These are phyloP conservation scores for Nematolebias whitei DNA, from an alignment of 2,113 vertebrate genomes.

Conservation along the genomic window DNA sequence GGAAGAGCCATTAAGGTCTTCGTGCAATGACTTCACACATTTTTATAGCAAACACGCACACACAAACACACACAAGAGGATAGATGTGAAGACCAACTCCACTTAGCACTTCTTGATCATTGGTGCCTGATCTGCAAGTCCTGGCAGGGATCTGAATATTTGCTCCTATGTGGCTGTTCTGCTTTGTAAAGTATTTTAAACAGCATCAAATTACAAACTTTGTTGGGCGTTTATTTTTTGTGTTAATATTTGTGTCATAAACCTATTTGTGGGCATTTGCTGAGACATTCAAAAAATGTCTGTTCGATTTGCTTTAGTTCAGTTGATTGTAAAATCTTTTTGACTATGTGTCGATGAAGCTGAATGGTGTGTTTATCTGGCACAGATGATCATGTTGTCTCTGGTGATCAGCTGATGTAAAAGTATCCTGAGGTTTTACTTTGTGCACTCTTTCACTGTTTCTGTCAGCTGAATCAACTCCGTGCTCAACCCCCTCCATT, in stretches of 20 bases:
- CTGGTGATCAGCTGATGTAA: slow-evolving; percentile 23
- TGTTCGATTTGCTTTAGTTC: neutral
- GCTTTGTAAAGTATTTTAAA: too few relatives aligned
- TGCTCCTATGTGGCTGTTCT: neutral
- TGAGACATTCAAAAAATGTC: neutral
- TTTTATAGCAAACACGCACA: neutral
- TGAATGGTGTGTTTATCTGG: neutral
- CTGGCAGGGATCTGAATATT: too few relatives aligned
- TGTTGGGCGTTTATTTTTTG: neutral
- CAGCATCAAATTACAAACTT: too few relatives aligned
- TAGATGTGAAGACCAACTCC: neutral
- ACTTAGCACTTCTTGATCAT: neutral
- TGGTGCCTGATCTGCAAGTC: neutral
- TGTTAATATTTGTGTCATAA: neutral
- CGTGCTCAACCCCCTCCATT: neutral
- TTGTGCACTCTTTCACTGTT: neutral
- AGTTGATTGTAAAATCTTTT: too few relatives aligned
- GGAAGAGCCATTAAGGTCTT: neutral
- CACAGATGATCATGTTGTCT: neutral
- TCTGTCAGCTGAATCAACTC: neutral
- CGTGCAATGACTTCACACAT: neutral
- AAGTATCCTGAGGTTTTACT: slow-evolving; percentile 21
- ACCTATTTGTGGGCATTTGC: too few relatives aligned
- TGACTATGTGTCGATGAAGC: too few relatives aligned
- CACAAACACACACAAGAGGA: too few relatives aligned